Conservation (phyloP, 2,113 vertebrate species). For the Urocolius indicus region DNA sequence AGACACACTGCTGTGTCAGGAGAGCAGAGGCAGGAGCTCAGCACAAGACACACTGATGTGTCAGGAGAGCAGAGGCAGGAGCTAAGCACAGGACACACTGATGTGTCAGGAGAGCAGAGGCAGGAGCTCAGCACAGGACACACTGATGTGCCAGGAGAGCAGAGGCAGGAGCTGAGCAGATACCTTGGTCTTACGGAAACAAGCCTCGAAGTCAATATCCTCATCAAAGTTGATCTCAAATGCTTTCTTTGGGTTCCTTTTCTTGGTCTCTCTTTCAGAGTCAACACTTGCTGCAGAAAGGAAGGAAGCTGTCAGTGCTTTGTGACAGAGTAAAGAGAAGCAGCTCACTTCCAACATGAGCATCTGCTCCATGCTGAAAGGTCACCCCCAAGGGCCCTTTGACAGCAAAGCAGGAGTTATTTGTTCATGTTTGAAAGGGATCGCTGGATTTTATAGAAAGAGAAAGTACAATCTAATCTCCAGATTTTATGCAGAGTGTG, state of each 20-base stretch:
- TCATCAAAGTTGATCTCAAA: slow-evolving; percentile 88
- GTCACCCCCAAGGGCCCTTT: not conserved
- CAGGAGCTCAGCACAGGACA: no score
- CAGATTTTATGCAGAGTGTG: not conserved
- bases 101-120: no score
- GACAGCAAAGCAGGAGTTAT: fast-evolving
- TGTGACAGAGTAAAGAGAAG: not conserved
- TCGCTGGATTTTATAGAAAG: not conserved
- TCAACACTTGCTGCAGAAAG: not conserved
- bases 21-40: no score
- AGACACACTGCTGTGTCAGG: no score
- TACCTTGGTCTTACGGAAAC: slow-evolving; percentile 88
- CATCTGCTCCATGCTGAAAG: not conserved
- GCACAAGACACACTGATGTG: no score
- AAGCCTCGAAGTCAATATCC: slow-evolving; percentile 82
- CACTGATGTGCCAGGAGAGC: no score
- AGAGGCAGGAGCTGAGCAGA: not conserved
- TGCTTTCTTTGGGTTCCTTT: slow-evolving; percentile 78
- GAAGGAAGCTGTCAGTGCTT: not conserved
- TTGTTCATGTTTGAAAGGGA: not conserved
- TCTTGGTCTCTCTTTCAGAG: slow-evolving; percentile 47
- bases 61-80: no score
- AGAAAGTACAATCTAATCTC: not conserved
- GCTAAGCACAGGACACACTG: no score
- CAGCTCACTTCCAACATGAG: not conserved